Conservation (phyloP, 2,797 vertebrate genomes). For the Mormyrus proboscirostris region DNA sequence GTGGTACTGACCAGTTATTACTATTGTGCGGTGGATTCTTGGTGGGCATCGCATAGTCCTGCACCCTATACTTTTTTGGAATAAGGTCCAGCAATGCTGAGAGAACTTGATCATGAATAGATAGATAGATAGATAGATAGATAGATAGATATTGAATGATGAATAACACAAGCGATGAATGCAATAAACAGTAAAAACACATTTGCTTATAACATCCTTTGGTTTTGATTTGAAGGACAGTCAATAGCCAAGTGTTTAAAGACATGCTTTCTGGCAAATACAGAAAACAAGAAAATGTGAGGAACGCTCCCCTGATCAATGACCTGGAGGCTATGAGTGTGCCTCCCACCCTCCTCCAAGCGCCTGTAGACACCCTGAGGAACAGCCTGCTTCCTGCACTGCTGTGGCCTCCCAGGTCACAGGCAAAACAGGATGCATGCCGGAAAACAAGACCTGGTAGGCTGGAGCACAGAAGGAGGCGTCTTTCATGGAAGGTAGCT, state of each 20-base stretch:
- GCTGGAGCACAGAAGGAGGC: neutral
- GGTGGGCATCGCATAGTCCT: neutral
- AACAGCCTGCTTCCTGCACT: constrained; percentile 27
- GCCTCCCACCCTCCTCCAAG: constrained; percentile 25
- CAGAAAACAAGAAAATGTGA: constrained; percentile 28
- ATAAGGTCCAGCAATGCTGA: too few relatives aligned
- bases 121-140: neutral
- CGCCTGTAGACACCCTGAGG: neutral
- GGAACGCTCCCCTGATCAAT: constrained; percentile 27
- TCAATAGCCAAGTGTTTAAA: neutral
- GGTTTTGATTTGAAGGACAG: neutral
- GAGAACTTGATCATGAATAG: neutral
- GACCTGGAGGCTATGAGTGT: constrained; percentile 23
- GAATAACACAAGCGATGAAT: neutral
- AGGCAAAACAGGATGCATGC: constrained; percentile 41
- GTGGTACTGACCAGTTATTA: neutral
- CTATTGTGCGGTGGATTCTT: neutral
- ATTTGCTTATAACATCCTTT: neutral
- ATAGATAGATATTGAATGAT: neutral
- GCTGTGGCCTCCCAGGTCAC: constrained; percentile 1
- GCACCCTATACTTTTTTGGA: neutral
- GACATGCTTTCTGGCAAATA: constrained; percentile 7
- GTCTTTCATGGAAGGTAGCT: neutral
- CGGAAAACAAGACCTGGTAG: constrained; percentile 27
- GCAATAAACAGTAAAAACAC: neutral